Evolutionary conservation across 2,113 vertebrate genomes (phyloP), one percentile per base, ranked within the genome.

Genomic region (Thamnaconus septentrionalis): DNA sequence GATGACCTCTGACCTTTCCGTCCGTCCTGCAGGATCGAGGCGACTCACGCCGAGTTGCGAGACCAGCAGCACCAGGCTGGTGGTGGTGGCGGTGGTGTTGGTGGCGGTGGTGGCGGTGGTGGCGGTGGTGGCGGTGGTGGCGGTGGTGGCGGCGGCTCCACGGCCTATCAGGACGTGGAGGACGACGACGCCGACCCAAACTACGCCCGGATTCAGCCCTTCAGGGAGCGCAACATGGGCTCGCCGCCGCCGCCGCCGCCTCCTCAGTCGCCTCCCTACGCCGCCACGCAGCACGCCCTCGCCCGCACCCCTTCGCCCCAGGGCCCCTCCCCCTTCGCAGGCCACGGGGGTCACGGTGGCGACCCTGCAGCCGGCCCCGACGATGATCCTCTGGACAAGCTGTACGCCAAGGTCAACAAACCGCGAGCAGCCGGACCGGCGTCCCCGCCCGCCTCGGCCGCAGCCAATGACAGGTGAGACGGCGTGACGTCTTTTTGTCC

Each of bases 321-420:
- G 3, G 70, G 56, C 73, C 61, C 88, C 5, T 81, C 87, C 62
- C 39, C 59, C 57, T 78, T 80, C 40, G 68, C 79, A 18, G 89
- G 81, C 3, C 79, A 84, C 1, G 73, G 67, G 42, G 75, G 57
- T 57, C 78, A 76, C 5, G 59, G 59, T 11, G 76, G 59, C 6
- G 71, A 79, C 49, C 59, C 81, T 0, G 74, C 71, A 55, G 92
- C 92, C 69, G 70, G 81, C 31, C 86, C 90, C 18, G 84, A 91
- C 31, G 95, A 95, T 57, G 96, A 96, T 62, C 92, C 92, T 56
- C 81, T 97, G 59, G 95, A 98, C 66, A 91, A 94, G 69, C 90
- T 98, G 4, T 99, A 99, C 56, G 96, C 96, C 79, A 98, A 96
- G 87, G 93, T 99, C 91, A 98, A 97, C 91, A 98, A 98, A 85